Base-by-base conservation (phyloP, 2,113 vertebrate species). In the Gadus chalcogrammus region DNA sequence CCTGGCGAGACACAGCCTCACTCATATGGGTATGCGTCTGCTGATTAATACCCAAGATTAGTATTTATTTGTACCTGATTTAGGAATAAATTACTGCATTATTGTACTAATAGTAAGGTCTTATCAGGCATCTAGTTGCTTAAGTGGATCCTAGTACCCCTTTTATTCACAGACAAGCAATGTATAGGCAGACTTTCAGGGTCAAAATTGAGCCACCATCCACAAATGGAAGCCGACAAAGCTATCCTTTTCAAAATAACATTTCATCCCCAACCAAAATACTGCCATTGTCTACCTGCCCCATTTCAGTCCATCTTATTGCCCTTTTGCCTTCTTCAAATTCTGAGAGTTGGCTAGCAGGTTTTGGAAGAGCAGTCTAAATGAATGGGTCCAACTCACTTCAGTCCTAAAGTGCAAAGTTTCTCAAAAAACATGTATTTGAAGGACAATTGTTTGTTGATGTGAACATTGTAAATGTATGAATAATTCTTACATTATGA, bases 1-100 rank as follows among this genome's bases (percentile, higher is more conserved):
- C 83, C 92, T 98, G 88, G 94, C 97, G 65, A 94, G 96, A 90
- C 96, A 98, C 93, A 97, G 96, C 91, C 94, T 96, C 75, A 95
- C 95, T 65, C 96, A 98, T 85, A 98, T 95, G 22, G 96, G 96
- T 64, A 96, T 96, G 91, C 94, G 96, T 83, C 93, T 92, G 24
- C 42, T 9, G 42, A 48, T 48, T 88, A 88, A 90, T 80, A 94
- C 92, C 88, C 89, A 74, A 75, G 72, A 82, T 79, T 84, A 85
- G 77, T 79, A 80, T 83, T 80, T 80, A 60, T 79, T 63, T 82
- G 56, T 88, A 62, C 73, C 79, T 82, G 62, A 76, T 74, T 69
- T 22, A 7, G 42, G 8, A 12, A 55, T 61, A 66, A 68, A 67
- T 68, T 69, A 76, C 62, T 85, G 42, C 1, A 1, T 74, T 82